Percentiles rank a stretch among this genome's conserved stretches.
Evolutionary conservation across 2,888 invertebrate genomes (phyloP).

Genomic region (Pachydiplax longipennis): DNA sequence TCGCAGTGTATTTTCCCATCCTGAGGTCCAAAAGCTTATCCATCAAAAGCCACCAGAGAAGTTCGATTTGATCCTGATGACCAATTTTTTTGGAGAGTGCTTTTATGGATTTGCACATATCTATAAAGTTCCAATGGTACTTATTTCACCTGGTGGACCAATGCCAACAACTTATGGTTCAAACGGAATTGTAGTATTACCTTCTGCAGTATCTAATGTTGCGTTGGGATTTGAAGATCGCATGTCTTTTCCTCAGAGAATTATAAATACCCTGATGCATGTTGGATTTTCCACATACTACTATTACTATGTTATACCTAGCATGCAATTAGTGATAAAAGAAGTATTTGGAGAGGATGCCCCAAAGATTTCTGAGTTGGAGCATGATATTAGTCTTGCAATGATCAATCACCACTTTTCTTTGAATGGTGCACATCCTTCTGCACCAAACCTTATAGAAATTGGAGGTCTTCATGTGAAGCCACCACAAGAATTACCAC

Average conservation of each 20-base stretch:
- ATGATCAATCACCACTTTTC: conserved; percentile 20
- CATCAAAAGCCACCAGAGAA: conserved; percentile 50
- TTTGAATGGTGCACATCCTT: conserved; percentile 47
- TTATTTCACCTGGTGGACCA: conserved; percentile 58
- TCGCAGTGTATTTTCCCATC: conserved; percentile 47
- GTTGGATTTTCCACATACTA: conserved; percentile 8
- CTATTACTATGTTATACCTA: conserved; percentile 46
- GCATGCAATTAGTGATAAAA: conserved; percentile 29
- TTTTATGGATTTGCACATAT: conserved; percentile 61
- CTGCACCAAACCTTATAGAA: conserved; percentile 50
- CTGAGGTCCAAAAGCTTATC: conserved; percentile 49
- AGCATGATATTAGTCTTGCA: background rate
- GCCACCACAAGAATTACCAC: conserved; percentile 49
- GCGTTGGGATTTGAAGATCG: conserved; percentile 51
- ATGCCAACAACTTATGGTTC: conserved; percentile 49
- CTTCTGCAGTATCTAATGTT: conserved; percentile 55
- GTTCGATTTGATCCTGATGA: conserved; percentile 63
- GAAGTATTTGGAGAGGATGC: conserved; percentile 22
- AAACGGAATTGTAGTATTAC: conserved; percentile 52
- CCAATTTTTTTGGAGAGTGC: conserved; percentile 63
- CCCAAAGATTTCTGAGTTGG: conserved; percentile 4
- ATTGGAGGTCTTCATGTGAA: conserved; percentile 51
- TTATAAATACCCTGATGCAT: conserved; percentile 50
- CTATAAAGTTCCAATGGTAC: conserved; percentile 59
- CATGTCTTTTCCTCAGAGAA: conserved; percentile 53